Evolutionary conservation across 2,888 invertebrate genomes (phyloP), one percentile per base, ranked within the genome.

Genomic region (Exephanes ischioxanthus): DNA sequence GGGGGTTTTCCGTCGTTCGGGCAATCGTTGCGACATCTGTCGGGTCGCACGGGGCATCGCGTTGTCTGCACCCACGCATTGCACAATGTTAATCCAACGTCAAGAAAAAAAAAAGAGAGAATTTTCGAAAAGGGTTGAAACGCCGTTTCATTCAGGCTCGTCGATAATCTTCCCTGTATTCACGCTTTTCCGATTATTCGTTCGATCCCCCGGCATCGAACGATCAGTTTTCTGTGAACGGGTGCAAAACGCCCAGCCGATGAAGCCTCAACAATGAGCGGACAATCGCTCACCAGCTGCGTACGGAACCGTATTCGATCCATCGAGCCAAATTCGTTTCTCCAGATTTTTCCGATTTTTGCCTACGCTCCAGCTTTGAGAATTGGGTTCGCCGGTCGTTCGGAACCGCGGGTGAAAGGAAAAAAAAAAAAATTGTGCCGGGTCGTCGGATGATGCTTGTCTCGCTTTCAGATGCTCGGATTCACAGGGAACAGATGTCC

Each of bases 21-120:
- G 67, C 19, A 85, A 71, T 58, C 71, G 58, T 67, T 41, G 14
- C 71, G 58, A 45, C 85, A 85, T 85, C 82, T 85, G 85, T 53
- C 82, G 76, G 66, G 71, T 79, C 78, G 26, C 63, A 68, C 67
- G 37, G n/a, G 11, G 51, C 48, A 41, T 37, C 51, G 26, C 48
- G 1, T 45, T 53, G 48, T 16, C 66, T 7, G 14, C 75, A 66
- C 85, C 66, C 78, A 85, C 85, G 73, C 73, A 30, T 22, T 16
- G 19, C 53, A 85, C 79, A 71, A 79, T 58, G 53, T 48, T 79
- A 76, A 71, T 22, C 66, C 41, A 33, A 67, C 66, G 19, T 41
- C 22, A 41, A 61, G 51, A 6, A 16, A 53, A 73, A 73, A 45
- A 45, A 48, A 14, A 41, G n/a, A n/a, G 4, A 19, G 9, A 26